Evolutionary conservation across 2,113 vertebrate genomes (phyloP).

Genomic region (Amphilophus citrinellus): DNA sequence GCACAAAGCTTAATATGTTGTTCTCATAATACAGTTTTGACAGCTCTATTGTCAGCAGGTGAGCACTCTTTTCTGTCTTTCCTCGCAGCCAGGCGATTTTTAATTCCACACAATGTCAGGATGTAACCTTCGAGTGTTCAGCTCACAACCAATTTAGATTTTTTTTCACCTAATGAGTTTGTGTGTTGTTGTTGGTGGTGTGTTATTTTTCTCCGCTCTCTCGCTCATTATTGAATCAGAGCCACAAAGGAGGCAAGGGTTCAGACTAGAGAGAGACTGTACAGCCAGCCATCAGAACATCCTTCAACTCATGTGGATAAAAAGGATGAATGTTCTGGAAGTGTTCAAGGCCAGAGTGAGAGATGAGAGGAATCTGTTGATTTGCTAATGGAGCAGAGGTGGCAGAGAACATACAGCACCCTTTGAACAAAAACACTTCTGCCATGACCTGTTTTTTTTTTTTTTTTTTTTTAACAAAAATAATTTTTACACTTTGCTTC

Average conservation of each 20-base stretch:
- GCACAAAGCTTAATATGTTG: conserved; percentile 25
- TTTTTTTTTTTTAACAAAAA: background rate
- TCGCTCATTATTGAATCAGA: conserved; percentile 41
- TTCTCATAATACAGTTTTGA: conserved; percentile 2
- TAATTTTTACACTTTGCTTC: conserved; percentile 9
- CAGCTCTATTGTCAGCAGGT: conserved; percentile 14
- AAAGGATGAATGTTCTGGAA: conserved; percentile 61
- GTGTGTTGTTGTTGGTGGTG: conserved; percentile 14
- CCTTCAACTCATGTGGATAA: conserved; percentile 46
- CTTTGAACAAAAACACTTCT: conserved; percentile 39
- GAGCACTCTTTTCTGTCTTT: conserved; percentile 19
- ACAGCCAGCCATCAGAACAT: conserved; percentile 54
- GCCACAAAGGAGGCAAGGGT: conserved; percentile 16
- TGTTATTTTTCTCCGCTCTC: background rate
- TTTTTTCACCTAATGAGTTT: conserved; percentile 39
- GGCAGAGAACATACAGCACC: conserved; percentile 23
- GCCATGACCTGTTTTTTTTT: conserved; percentile 36
- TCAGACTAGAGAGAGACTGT: conserved; percentile 36
- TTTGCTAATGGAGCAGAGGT: conserved; percentile 70
- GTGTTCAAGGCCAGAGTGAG: conserved; percentile 69
- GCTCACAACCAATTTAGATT: conserved; percentile 30
- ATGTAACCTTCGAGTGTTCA: conserved; percentile 42
- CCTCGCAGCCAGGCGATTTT: conserved; percentile 13
- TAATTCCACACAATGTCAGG: conserved; percentile 40
- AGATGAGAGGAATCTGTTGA: conserved; percentile 68